Evolutionary conservation across 2,797 vertebrate genomes (phyloP).

Genomic region (Sebastes cheni): DNA sequence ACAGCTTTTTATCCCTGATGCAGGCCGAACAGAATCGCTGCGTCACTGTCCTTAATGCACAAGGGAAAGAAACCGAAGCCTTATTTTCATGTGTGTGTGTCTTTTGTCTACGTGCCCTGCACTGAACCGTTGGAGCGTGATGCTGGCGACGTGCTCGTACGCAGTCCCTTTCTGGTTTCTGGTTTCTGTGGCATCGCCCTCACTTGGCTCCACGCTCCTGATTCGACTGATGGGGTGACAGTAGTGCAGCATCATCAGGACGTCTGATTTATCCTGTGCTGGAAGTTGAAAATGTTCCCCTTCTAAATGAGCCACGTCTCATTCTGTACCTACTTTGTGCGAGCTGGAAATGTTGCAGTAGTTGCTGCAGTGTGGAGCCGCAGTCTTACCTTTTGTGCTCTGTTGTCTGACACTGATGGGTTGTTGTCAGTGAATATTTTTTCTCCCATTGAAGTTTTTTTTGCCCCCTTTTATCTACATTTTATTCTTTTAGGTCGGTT

Average conservation of each 20-base stretch:
- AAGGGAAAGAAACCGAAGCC: slow-evolving; percentile 8
- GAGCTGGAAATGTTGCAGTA: neutral
- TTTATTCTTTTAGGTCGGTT: too few species aligned
- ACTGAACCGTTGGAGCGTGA: neutral
- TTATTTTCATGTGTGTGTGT: neutral
- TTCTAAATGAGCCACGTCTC: neutral
- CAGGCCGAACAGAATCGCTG: slow-evolving; percentile 8
- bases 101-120: neutral
- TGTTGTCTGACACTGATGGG: neutral
- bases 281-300: neutral
- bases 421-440: neutral
- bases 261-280: neutral
- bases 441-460: too few species aligned
- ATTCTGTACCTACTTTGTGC: neutral
- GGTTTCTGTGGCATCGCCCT: slow-evolving; percentile 40
- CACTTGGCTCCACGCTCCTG: neutral
- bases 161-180: neutral
- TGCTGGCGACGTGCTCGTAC: neutral
- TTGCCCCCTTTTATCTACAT: too few species aligned
- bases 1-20: neutral
- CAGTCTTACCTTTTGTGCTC: neutral
- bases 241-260: slow-evolving; percentile 14
- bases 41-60: neutral
- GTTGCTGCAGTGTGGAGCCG: neutral
- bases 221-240: neutral